A percentile compares a stretch with the other conserved stretches of the same genome.
These are phyloP conservation scores for Brenthis hecate DNA, from an alignment of 2,888 invertebrate genomes.

Conservation along the genomic window DNA sequence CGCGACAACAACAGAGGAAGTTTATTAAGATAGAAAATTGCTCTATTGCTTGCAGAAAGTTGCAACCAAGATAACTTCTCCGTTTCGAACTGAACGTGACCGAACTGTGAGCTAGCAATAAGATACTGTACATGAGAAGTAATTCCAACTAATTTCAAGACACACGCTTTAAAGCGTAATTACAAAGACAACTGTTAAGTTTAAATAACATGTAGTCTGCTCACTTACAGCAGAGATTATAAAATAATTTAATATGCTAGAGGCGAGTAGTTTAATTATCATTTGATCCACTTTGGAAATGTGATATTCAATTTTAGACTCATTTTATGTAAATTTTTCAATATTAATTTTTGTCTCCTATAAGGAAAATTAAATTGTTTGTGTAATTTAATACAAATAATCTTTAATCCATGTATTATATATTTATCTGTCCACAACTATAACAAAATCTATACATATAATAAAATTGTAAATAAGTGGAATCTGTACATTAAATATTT, in stretches of 20 bases:
- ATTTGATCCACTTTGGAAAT: too few species aligned
- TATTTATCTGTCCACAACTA: too few species aligned
- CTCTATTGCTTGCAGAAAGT: constrained; percentile 42
- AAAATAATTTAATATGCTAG: not conserved
- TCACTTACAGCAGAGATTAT: not conserved
- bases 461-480: too few species aligned
- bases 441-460: too few species aligned
- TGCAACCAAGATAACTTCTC: constrained; percentile 45
- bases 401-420: too few species aligned
- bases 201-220: constrained; percentile 3
- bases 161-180: constrained; percentile 29
- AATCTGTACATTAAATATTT: too few species aligned
- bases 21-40: constrained; percentile 44
- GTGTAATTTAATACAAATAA: too few species aligned
- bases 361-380: too few species aligned
- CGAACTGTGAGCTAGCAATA: constrained; percentile 41
- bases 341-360: too few species aligned
- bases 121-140: constrained; percentile 34
- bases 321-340: too few species aligned
- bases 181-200: constrained; percentile 14
- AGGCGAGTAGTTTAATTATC: too few species aligned
- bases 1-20: constrained; percentile 39
- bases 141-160: constrained; percentile 35
- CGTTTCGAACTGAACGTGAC: constrained; percentile 46
- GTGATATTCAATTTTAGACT: too few species aligned